These are phyloP conservation scores for Idaea aversata DNA, from an alignment of 2,888 invertebrate genomes.

Conservation along the genomic window DNA sequence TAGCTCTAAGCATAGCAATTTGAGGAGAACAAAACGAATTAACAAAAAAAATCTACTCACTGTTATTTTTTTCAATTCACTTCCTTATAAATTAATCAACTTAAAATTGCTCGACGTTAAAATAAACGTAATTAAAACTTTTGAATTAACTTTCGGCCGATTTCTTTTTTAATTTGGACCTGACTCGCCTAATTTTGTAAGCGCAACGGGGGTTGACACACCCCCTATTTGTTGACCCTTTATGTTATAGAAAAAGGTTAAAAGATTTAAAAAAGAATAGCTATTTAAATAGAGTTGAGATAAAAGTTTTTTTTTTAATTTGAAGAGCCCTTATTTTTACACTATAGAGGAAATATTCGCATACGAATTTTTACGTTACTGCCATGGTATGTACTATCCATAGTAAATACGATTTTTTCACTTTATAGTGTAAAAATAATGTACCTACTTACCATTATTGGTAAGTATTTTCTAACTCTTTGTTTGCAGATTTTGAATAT, in stretches of 20 bases:
- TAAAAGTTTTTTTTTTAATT: not conserved
- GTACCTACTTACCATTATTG: too few species aligned
- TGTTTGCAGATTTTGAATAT: too few species aligned
- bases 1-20: not conserved
- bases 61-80: not conserved
- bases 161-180: slow-evolving; percentile 78
- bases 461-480: too few species aligned
- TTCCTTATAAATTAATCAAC: slow-evolving; percentile 63
- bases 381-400: too few species aligned
- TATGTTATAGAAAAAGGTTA: slow-evolving; percentile 54
- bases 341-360: not conserved
- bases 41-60: not conserved
- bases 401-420: too few species aligned
- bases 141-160: slow-evolving; percentile 70
- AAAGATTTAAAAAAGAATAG: slow-evolving; percentile 33
- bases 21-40: not conserved
- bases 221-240: slow-evolving; percentile 65
- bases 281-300: slow-evolving; percentile 18
- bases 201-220: slow-evolving; percentile 73
- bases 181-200: slow-evolving; percentile 69
- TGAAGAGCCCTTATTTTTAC: not conserved
- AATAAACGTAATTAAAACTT: slow-evolving; percentile 80
- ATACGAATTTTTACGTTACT: too few species aligned
- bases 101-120: slow-evolving; percentile 67
- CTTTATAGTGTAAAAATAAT: too few species aligned